Evolutionary conservation across 2,888 invertebrate genomes (phyloP).

Genomic region (Mechanitis mazaeus): DNA sequence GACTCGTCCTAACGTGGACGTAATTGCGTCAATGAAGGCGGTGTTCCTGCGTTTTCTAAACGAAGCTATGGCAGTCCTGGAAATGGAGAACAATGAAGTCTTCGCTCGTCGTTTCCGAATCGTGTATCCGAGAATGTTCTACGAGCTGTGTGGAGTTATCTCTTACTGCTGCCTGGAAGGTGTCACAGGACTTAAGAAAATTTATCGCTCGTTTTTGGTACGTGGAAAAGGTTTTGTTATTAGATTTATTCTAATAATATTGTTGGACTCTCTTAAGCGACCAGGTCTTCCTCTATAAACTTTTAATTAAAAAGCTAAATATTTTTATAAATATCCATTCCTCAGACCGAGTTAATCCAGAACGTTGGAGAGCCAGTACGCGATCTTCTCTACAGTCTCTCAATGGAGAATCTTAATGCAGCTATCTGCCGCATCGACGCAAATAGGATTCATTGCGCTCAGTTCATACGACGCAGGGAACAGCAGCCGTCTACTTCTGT

Average conservation of each 20-base stretch:
- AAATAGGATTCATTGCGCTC: constrained; percentile 15
- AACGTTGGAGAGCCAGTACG: constrained; percentile 25
- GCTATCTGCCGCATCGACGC: constrained; percentile 20
- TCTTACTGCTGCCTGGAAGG: constrained; percentile 42
- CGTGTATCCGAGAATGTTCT: constrained; percentile 44
- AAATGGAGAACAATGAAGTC: constrained; percentile 31
- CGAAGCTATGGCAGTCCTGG: constrained; percentile 40
- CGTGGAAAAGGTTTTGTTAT: constrained; percentile 21
- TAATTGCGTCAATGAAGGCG: constrained; percentile 39
- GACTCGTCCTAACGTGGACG: constrained; percentile 39
- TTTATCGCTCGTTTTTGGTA: constrained; percentile 44
- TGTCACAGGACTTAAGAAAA: constrained; percentile 37
- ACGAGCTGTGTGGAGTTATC: constrained; percentile 49
- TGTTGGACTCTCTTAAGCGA: too few relatives aligned
- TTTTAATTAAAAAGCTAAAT: too few relatives aligned
- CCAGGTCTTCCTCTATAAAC: too few relatives aligned
- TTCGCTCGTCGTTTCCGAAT: constrained; percentile 46
- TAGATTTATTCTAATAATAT: not conserved
- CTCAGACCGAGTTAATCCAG: constrained; percentile 18
- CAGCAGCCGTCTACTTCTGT: not conserved
- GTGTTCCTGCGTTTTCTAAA: constrained; percentile 47
- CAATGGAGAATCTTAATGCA: constrained; percentile 21
- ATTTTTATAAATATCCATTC: not conserved
- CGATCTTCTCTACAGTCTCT: constrained; percentile 14
- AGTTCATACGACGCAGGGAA: constrained; percentile 16